Conservation (phyloP, 2,888 invertebrate genomes). For the Julus scanicus region DNA sequence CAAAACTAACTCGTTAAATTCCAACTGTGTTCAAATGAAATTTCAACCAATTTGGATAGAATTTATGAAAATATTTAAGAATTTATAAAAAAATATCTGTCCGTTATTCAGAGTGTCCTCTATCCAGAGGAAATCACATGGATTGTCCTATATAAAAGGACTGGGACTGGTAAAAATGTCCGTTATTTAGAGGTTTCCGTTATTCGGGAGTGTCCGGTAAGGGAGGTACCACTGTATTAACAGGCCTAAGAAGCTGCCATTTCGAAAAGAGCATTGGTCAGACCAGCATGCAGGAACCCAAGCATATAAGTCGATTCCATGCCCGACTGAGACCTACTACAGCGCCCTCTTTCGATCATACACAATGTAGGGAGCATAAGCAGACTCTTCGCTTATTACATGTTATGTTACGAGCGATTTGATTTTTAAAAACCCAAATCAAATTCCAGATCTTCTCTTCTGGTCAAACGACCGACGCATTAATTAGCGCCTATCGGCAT, state of each 20-base stretch:
- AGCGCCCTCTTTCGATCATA: not conserved
- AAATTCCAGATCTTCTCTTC: slow-evolving; percentile 11
- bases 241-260: not conserved
- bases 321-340: not conserved
- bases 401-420: slow-evolving; percentile 34
- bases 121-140: too few species aligned
- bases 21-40: too few species aligned
- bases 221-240: too few species aligned
- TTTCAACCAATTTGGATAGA: too few species aligned
- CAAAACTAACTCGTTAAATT: too few species aligned
- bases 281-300: not conserved
- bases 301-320: not conserved
- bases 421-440: slow-evolving; percentile 34
- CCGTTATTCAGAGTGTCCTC: too few species aligned
- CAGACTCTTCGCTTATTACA: not conserved
- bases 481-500: slow-evolving; percentile 29
- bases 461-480: slow-evolving; percentile 14
- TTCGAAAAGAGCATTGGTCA: not conserved
- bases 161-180: too few species aligned
- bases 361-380: not conserved
- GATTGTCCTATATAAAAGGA: too few species aligned
- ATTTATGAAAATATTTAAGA: too few species aligned
- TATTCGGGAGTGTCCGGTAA: too few species aligned
- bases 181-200: too few species aligned
- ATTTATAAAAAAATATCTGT: too few species aligned